Percentiles rank a stretch among this genome's conserved stretches.
Conservation (phyloP, 2,113 vertebrate species). For the Scalopus aquaticus region DNA sequence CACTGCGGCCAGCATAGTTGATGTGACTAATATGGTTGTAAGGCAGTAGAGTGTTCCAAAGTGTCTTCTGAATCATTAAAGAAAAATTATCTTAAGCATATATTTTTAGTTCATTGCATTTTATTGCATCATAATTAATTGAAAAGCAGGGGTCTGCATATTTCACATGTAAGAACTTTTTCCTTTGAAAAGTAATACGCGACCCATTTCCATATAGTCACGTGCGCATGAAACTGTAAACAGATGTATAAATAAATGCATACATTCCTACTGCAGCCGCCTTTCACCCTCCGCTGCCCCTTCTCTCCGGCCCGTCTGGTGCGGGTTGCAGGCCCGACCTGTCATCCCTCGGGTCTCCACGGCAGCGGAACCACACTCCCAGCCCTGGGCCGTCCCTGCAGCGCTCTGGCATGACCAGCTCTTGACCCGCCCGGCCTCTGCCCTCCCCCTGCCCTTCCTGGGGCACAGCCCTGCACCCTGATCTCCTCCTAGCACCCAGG, state of each 20-base stretch:
- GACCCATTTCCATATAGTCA: neutral
- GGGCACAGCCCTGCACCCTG: neutral
- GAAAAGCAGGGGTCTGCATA: neutral
- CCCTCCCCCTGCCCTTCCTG: neutral
- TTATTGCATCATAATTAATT: constrained; percentile 16
- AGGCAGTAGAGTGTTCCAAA: neutral
- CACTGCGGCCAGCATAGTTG: neutral
- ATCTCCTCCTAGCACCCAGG: neutral
- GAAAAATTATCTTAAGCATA: neutral
- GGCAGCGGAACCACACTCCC: neutral
- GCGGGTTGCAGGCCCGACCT: too few species aligned
- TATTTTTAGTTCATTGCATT: neutral
- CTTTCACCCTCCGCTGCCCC: too few species aligned
- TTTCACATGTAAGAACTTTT: neutral
- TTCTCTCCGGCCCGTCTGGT: too few species aligned
- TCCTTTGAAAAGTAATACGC: neutral
- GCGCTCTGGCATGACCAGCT: neutral
- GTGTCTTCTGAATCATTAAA: neutral
- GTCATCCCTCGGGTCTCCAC: too few species aligned
- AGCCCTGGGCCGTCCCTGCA: neutral
- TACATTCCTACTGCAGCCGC: neutral
- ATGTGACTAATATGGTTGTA: neutral
- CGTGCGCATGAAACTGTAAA: neutral
- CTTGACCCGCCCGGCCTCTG: neutral
- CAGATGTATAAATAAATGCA: neutral